Evolutionary conservation across 2,888 invertebrate genomes (phyloP).

Genomic region (Clostera curtula): DNA sequence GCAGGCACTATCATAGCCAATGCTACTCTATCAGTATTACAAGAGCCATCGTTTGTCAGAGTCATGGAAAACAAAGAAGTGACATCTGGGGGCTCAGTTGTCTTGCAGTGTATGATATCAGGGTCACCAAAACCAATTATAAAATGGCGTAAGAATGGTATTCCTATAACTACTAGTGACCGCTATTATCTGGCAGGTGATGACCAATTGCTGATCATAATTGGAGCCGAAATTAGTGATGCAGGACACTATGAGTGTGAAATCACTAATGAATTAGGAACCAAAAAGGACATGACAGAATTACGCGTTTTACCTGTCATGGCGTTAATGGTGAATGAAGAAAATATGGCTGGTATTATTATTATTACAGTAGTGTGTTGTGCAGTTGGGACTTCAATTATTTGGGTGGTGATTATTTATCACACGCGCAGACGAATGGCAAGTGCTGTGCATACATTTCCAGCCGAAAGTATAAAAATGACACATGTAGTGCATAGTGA

Average conservation of each 20-base stretch:
- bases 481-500: constrained; percentile 69
- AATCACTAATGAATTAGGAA: constrained; percentile 89
- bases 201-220: constrained; percentile 90
- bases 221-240: constrained; percentile 84
- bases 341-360: constrained; percentile 89
- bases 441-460: constrained; percentile 61
- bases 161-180: constrained; percentile 81
- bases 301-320: constrained; percentile 80
- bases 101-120: constrained; percentile 90
- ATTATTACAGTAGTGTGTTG: constrained; percentile 93
- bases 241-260: constrained; percentile 93
- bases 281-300: constrained; percentile 81
- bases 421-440: constrained; percentile 83
- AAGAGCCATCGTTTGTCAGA: constrained; percentile 90
- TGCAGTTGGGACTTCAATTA: constrained; percentile 91
- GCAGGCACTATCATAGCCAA: constrained; percentile 92
- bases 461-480: constrained; percentile 65
- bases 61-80: constrained; percentile 91
- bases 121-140: constrained; percentile 89
- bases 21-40: constrained; percentile 88
- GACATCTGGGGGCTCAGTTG: constrained; percentile 86
- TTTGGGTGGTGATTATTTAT: constrained; percentile 94
- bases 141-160: constrained; percentile 90
- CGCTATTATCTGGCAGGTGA: constrained; percentile 91
- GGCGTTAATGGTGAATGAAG: constrained; percentile 76